Evolutionary conservation across 2,888 invertebrate genomes (phyloP).

Genomic region (Synergus umbraculus): DNA sequence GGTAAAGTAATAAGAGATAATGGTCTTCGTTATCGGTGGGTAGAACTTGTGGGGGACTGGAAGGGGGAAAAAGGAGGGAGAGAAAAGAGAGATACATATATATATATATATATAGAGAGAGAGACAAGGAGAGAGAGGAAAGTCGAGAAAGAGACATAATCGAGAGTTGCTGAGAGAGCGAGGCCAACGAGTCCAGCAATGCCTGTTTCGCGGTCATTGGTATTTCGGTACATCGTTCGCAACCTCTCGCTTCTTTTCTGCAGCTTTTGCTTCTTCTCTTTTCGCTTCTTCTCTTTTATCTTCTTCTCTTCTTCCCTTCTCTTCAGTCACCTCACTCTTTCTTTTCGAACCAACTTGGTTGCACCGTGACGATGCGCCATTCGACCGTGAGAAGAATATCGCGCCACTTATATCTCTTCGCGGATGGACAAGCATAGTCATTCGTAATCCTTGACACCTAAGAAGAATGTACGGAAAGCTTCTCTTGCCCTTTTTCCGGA

Average conservation of each 20-base stretch:
- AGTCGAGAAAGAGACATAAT: constrained; percentile 12
- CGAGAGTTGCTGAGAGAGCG: constrained; percentile 13
- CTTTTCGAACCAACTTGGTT: constrained; percentile 26
- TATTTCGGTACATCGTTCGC: constrained; percentile 35
- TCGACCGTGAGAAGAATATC: constrained; percentile 40
- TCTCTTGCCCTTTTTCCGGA: background rate
- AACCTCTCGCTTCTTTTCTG: constrained; percentile 35
- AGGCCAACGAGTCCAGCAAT: constrained; percentile 37
- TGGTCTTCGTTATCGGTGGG: constrained; percentile 60
- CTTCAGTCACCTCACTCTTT: background rate
- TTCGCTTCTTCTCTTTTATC: background rate
- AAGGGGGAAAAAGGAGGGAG: constrained; percentile 6
- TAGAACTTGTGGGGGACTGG: background rate
- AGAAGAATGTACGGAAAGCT: background rate
- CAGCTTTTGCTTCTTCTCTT: constrained; percentile 3
- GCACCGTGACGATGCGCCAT: constrained; percentile 29
- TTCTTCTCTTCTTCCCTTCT: background rate
- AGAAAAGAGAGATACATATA: constrained; percentile 22
- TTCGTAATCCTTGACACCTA: constrained; percentile 26
- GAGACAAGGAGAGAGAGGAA: background rate
- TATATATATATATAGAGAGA: too few relatives aligned
- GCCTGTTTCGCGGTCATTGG: constrained; percentile 39
- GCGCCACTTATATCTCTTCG: constrained; percentile 17
- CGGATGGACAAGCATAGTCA: constrained; percentile 26
- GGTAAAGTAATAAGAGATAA: constrained; percentile 63